A percentile compares a stretch with the other conserved stretches of the same genome.
Conservation (phyloP, 2,113 vertebrate genomes). For the Odobenus rosmarus region DNA sequence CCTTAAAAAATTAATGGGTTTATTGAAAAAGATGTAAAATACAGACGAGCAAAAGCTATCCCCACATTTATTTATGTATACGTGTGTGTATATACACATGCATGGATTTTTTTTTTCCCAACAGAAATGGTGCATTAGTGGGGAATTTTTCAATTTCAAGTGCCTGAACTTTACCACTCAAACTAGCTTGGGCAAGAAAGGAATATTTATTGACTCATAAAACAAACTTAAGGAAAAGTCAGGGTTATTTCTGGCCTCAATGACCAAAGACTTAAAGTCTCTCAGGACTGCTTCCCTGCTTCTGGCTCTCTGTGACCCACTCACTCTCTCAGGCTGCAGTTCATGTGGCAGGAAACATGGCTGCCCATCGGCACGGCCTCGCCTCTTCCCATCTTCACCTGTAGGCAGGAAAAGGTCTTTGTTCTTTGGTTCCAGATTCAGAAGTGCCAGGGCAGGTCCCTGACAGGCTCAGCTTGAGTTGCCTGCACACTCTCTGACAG, state of each 20-base stretch:
- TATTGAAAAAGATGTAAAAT: background rate
- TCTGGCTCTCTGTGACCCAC: background rate
- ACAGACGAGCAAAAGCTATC: background rate
- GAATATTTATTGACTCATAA: constrained; percentile 4
- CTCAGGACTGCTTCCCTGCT: background rate
- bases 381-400: background rate
- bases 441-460: background rate
- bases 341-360: background rate
- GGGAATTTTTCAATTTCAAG: background rate
- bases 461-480: background rate
- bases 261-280: background rate
- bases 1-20: background rate
- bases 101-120: background rate
- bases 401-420: background rate
- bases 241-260: background rate
- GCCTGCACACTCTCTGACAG: background rate
- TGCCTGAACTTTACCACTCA: background rate
- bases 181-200: background rate
- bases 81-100: background rate
- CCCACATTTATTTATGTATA: background rate
- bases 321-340: background rate
- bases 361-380: background rate
- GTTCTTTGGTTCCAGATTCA: background rate
- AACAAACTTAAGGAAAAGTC: background rate
- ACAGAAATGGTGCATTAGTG: background rate